These are phyloP conservation scores for Grantiella picta DNA, from an alignment of 2,113 vertebrate species.

Conservation along the genomic window DNA sequence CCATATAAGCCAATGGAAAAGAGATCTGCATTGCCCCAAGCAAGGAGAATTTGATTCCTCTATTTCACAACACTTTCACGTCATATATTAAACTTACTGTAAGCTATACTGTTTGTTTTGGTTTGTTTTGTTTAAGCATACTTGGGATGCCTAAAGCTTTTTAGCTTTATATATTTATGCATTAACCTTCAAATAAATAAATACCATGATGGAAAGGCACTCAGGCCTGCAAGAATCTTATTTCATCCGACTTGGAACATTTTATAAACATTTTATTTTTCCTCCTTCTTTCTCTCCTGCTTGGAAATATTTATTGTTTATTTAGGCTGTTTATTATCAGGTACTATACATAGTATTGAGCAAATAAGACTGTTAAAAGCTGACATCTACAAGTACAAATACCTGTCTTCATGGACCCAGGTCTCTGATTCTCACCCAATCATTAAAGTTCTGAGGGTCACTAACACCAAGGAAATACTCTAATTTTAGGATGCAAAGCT, in stretches of 20 bases:
- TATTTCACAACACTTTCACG: background rate
- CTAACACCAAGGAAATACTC: background rate
- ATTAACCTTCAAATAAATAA: conserved; percentile 20
- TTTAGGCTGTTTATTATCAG: background rate
- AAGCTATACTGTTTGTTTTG: background rate
- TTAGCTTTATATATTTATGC: background rate
- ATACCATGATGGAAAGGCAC: background rate
- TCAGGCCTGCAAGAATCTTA: background rate
- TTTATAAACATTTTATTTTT: background rate
- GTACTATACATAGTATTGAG: background rate
- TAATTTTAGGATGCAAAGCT: background rate
- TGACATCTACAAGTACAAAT: background rate
- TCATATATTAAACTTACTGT: background rate
- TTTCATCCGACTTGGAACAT: background rate
- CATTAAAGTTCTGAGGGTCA: background rate
- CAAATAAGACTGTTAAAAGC: background rate
- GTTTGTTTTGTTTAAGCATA: background rate
- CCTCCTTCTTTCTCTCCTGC: background rate
- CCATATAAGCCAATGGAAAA: background rate
- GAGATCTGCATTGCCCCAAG: background rate
- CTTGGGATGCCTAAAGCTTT: background rate
- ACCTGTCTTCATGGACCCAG: background rate
- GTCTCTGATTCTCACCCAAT: background rate
- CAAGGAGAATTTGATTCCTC: background rate
- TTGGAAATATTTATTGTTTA: background rate